phyloP scores from a whole-genome alignment of 2,888 invertebrate species.

The Epinotia ramella region DNA sequence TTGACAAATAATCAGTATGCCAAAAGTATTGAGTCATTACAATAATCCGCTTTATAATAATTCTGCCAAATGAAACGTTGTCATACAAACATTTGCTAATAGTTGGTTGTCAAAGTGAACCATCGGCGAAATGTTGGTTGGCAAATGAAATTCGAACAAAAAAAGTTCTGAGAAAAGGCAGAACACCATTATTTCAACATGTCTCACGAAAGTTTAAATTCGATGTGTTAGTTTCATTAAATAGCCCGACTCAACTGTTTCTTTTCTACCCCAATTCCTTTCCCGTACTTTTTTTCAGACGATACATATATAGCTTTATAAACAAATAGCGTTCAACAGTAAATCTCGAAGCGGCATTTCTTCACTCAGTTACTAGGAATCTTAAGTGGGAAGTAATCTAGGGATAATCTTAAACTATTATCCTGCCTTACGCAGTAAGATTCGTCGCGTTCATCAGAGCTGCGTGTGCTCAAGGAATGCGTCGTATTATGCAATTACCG shows the following conservation, averaged over 20 bases:
- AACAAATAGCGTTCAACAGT: constrained; percentile 69
- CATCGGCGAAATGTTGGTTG: too few relatives aligned
- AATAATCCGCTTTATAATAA: too few relatives aligned
- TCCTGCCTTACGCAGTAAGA: constrained; percentile 57
- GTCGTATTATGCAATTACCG: constrained; percentile 58
- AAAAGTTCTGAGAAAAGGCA: too few relatives aligned
- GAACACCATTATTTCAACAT: too few relatives aligned
- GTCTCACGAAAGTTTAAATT: too few relatives aligned
- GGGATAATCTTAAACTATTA: constrained; percentile 55
- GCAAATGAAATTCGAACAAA: too few relatives aligned
- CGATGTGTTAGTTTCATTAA: background rate
- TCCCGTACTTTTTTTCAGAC: background rate
- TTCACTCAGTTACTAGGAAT: constrained; percentile 67
- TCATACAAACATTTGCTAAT: too few relatives aligned
- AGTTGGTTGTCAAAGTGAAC: too few relatives aligned
- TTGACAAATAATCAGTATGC: too few relatives aligned
- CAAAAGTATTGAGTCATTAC: too few relatives aligned
- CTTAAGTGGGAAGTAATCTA: constrained; percentile 71
- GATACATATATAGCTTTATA: constrained; percentile 51
- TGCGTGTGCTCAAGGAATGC: constrained; percentile 50
- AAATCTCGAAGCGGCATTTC: constrained; percentile 58
- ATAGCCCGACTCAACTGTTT: background rate
- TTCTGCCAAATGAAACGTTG: too few relatives aligned
- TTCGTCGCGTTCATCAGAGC: constrained; percentile 56
- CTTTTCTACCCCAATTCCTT: background rate